Base-by-base conservation (phyloP, 2,888 invertebrate genomes). In the Chrysolina haemoptera region DNA sequence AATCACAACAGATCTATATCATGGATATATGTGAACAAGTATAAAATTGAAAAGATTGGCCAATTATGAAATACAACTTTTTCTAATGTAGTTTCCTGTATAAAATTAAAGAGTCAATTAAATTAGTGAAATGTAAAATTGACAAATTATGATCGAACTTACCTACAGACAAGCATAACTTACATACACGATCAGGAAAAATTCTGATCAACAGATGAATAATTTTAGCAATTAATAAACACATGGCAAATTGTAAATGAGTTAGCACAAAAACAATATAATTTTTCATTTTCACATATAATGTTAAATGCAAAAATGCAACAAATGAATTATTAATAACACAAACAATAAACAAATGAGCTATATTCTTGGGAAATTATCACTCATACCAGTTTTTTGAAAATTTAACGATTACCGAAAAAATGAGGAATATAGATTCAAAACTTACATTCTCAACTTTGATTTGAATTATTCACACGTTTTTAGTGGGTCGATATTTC, bases 181-280 rank as follows among this genome's bases (percentile, higher is more conserved):
- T 35, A 35, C 35, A 8, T 35, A 35, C 8, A 35, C 35, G 8
- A 8, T 35, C 35, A 35, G 35, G 35, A 35, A 35, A 35, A 35
- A 35, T 6, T 35, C 4, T 35, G 35, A 6, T 35, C 35, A 35
- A 35, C 35, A 35, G 3, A 53, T 20, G 18, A 11, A 27, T n/a
- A 1, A 59, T n/a, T n/a, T 14, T 14, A 59, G 35, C 22, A 59
- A 18, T 20, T 10, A 55, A n/a, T 27, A 59, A 59, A 35, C 59
- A 59, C 59, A 59, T 59, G 59, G 59, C 59, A 59, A 59, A 59
- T 59, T 59, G 59, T 59, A 59, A 59, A 59, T 59, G 59, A 35
- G 22, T 59, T 35, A 35, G 35, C 14, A 27, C 27, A 27, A 27
- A 20, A 59, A 59, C 35, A n/a, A 9, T n/a, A 59, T 22, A 16